These are phyloP conservation scores for Vanessa atalanta DNA, from an alignment of 1,140 invertebrate genomes.

Conservation along the genomic window DNA sequence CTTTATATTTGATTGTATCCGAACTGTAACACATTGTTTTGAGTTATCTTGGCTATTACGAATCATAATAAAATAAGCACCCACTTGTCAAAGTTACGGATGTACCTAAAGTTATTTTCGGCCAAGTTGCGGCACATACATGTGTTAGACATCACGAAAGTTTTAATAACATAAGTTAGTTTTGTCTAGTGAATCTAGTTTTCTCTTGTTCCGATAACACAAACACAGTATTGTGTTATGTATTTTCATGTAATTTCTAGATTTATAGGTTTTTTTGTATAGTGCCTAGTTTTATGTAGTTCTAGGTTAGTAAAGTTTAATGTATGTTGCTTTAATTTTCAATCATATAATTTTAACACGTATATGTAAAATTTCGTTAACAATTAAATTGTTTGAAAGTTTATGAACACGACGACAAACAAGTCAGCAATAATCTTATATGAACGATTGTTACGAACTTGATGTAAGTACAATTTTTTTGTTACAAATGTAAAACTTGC, in stretches of 20 bases:
- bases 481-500: too few relatives aligned
- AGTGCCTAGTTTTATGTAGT: too few relatives aligned
- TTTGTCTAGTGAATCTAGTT: slow-evolving; percentile 11
- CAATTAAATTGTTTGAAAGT: too few relatives aligned
- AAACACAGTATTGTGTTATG: slow-evolving; percentile 3
- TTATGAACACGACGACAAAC: too few relatives aligned
- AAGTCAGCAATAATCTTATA: too few relatives aligned
- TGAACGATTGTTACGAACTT: too few relatives aligned
- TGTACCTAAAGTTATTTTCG: slow-evolving; percentile 4
- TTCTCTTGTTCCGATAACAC: neutral
- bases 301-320: too few relatives aligned
- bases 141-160: slow-evolving; percentile 22
- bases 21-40: neutral
- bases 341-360: too few relatives aligned
- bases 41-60: neutral
- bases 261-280: too few relatives aligned
- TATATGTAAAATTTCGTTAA: too few relatives aligned
- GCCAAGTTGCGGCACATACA: slow-evolving; percentile 15
- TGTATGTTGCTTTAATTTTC: too few relatives aligned
- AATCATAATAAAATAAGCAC: slow-evolving; percentile 17
- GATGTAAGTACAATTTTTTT: too few relatives aligned
- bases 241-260: neutral
- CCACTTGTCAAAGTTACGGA: neutral
- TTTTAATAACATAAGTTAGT: slow-evolving; percentile 33
- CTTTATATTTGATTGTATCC: neutral